These are phyloP conservation scores for Urocynchramus pylzowi DNA, from an alignment of 2,113 vertebrate genomes.

Conservation along the genomic window DNA sequence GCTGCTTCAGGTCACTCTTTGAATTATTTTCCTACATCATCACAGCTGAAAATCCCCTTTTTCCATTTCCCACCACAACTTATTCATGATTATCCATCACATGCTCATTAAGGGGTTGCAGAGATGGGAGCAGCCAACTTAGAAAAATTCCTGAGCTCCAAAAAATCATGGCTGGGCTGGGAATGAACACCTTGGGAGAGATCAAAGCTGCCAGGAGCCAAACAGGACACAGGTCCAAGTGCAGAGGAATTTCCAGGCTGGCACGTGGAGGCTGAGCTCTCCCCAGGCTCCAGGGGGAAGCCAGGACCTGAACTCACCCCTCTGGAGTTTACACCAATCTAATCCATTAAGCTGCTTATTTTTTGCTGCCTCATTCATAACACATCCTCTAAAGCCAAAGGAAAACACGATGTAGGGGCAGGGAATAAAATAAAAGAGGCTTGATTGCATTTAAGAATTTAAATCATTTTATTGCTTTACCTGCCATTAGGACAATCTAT, in stretches of 20 bases:
- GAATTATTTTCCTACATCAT: neutral
- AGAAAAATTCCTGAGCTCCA: neutral
- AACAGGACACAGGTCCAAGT: neutral
- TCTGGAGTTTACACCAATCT: neutral
- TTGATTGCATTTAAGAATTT: constrained; percentile 77
- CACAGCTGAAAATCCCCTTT: neutral
- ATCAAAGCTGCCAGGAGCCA: neutral
- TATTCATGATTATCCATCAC: neutral
- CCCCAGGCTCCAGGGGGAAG: neutral
- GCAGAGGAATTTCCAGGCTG: neutral
- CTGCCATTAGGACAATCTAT: constrained; percentile 94
- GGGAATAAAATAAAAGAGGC: constrained; percentile 18
- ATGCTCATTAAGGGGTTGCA: fast-evolving
- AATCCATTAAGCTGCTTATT: neutral
- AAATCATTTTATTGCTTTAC: constrained; percentile 97
- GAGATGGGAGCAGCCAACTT: neutral
- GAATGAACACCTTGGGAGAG: neutral
- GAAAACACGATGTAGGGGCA: neutral
- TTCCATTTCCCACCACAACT: neutral
- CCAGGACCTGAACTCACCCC: neutral
- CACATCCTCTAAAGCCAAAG: neutral
- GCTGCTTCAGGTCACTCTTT: neutral
- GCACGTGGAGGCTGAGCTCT: neutral
- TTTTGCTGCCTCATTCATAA: neutral
- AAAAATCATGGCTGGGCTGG: neutral